Conservation (phyloP, 2,888 invertebrate genomes). For the Zelleria hepariella region DNA sequence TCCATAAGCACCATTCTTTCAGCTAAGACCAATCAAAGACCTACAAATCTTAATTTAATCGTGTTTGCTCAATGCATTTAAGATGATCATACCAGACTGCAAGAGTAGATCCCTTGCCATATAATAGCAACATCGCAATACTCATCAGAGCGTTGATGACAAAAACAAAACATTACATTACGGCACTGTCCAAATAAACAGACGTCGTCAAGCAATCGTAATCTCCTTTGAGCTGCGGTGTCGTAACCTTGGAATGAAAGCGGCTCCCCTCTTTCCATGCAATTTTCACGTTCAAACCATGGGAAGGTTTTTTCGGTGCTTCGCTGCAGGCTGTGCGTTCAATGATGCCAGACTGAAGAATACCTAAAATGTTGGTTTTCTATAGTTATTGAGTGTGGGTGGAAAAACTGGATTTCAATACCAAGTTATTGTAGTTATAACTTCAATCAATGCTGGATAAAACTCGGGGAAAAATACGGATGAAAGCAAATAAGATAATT, state of each 20-base stretch:
- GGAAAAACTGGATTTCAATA: too few species aligned
- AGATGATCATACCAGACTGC: background rate
- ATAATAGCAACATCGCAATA: background rate
- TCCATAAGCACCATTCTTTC: too few species aligned
- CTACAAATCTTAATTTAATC: background rate
- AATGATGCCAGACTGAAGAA: too few species aligned
- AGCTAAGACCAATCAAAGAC: background rate
- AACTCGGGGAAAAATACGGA: too few species aligned
- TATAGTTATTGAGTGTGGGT: too few species aligned
- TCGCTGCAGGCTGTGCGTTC: conserved; percentile 52
- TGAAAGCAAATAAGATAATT: too few species aligned
- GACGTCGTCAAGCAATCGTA: conserved; percentile 23
- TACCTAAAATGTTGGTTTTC: too few species aligned
- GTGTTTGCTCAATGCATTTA: background rate
- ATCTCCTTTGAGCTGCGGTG: conserved; percentile 50
- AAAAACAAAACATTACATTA: background rate
- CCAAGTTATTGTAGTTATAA: too few species aligned
- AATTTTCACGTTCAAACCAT: background rate
- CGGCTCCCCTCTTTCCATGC: conserved; percentile 14
- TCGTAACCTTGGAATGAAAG: conserved; percentile 36
- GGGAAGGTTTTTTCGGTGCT: background rate
- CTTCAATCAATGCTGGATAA: too few species aligned
- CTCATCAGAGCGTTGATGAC: background rate
- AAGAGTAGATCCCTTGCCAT: background rate
- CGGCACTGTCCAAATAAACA: background rate